Evolutionary conservation across 2,797 vertebrate genomes (phyloP).

Genomic region (Harpagifer antarcticus): DNA sequence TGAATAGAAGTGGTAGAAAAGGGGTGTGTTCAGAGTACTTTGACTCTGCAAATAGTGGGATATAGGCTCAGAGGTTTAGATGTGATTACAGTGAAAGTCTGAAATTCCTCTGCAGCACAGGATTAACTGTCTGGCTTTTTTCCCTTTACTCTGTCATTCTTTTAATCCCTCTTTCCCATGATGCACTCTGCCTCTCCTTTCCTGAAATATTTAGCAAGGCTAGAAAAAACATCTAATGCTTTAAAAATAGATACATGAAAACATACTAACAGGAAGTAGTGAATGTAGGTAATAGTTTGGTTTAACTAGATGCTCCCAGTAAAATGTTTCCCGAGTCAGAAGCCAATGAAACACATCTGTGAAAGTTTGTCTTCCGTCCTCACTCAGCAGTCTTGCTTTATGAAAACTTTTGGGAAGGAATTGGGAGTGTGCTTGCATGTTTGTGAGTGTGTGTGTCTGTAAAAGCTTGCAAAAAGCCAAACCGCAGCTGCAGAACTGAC

Average conservation of each 20-base stretch:
- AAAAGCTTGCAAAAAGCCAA: slow-evolving; percentile 19
- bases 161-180: slow-evolving; percentile 31
- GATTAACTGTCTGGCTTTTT: slow-evolving; percentile 35
- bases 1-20: slow-evolving; percentile 6
- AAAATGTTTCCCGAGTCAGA: slow-evolving; percentile 11
- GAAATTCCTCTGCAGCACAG: slow-evolving; percentile 47
- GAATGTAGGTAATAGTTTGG: background rate
- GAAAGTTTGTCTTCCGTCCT: slow-evolving; percentile 9
- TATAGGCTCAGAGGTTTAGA: slow-evolving; percentile 30
- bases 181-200: slow-evolving; percentile 12
- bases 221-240: slow-evolving; percentile 2
- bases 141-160: slow-evolving; percentile 32
- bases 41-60: slow-evolving; percentile 21
- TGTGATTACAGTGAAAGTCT: slow-evolving; percentile 44
- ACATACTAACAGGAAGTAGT: background rate
- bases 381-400: slow-evolving; percentile 3
- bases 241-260: slow-evolving; percentile 23
- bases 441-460: background rate
- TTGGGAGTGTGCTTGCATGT: background rate
- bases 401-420: slow-evolving; percentile 4
- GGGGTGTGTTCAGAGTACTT: background rate
- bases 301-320: slow-evolving; percentile 10
- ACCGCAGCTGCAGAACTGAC: background rate
- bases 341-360: slow-evolving; percentile 30
- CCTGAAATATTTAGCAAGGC: slow-evolving; percentile 20